phyloP scores from a whole-genome alignment of 2,797 vertebrate genomes.

The Dallia pectoralis region DNA sequence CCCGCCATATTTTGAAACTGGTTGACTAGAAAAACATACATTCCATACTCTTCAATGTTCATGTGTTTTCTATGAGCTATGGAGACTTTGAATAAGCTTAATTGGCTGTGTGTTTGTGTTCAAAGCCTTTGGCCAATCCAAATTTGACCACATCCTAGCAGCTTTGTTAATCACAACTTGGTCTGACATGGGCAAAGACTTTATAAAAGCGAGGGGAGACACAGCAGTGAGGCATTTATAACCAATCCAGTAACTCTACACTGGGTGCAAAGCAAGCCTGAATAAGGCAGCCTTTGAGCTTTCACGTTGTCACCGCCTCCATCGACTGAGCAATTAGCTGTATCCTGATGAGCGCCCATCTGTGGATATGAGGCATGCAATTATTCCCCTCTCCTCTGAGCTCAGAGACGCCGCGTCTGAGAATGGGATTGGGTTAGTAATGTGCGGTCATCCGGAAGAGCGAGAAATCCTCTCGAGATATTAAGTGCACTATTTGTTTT shows the following conservation, averaged over 20 bases:
- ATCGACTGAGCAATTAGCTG: constrained; percentile 51
- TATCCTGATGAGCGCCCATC: constrained; percentile 31
- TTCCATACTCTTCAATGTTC: neutral
- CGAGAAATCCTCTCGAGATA: constrained; percentile 28
- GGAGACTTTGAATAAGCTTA: neutral
- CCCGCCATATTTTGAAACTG: neutral
- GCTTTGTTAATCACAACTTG: constrained; percentile 27
- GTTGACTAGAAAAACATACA: neutral
- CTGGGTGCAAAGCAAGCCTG: constrained; percentile 29
- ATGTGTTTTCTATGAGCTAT: neutral
- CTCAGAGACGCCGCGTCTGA: constrained; percentile 8
- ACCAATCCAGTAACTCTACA: constrained; percentile 31
- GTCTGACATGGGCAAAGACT: constrained; percentile 1
- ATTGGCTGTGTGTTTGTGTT: neutral
- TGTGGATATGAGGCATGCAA: neutral
- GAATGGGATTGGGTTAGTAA: constrained; percentile 12
- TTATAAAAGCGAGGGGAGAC: neutral
- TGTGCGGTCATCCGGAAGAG: constrained; percentile 7
- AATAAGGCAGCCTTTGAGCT: constrained; percentile 45
- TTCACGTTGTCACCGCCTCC: constrained; percentile 4
- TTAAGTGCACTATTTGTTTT: neutral
- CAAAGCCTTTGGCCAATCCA: neutral
- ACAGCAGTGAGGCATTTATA: constrained; percentile 28
- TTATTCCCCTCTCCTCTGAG: neutral
- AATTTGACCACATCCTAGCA: constrained; percentile 23